These are phyloP conservation scores for Euborellia annulipes DNA, from an alignment of 1,140 invertebrate genomes.

Conservation along the genomic window DNA sequence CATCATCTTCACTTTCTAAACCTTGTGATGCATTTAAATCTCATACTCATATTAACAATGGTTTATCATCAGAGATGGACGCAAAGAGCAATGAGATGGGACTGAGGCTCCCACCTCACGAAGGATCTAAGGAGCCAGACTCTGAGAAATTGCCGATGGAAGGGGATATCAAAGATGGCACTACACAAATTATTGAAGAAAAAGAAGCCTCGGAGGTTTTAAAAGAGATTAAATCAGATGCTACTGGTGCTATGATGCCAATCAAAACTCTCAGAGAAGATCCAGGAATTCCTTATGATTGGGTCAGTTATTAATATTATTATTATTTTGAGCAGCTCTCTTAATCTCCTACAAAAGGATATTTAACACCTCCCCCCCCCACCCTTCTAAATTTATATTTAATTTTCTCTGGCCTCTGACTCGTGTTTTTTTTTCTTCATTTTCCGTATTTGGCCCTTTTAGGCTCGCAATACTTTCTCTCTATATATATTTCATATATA, in stretches of 20 bases:
- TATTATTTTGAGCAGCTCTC: too few species aligned
- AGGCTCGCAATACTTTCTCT: too few species aligned
- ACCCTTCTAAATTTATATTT: too few species aligned
- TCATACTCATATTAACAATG: too few species aligned
- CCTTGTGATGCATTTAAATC: too few species aligned
- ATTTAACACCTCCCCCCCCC: too few species aligned
- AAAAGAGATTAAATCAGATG: conserved; percentile 21
- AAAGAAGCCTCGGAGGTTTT: background rate
- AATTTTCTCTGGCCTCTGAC: background rate
- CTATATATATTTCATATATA: too few species aligned
- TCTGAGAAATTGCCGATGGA: too few species aligned
- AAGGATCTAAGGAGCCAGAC: too few species aligned
- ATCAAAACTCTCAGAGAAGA: conserved; percentile 40
- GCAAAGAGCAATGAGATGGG: conserved; percentile 15
- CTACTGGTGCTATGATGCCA: conserved; percentile 31
- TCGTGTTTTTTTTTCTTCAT: background rate
- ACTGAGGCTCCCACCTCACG: conserved; percentile 21
- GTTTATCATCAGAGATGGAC: too few species aligned
- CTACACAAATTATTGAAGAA: background rate
- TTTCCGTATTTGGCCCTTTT: background rate
- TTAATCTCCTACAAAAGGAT: too few species aligned
- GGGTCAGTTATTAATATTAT: conserved; percentile 36
- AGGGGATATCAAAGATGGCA: background rate
- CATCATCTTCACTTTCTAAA: too few species aligned
- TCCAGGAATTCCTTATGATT: conserved; percentile 67